Base-by-base conservation (phyloP, 2,113 vertebrate genomes). In the Xiphorhynchus elegans region DNA sequence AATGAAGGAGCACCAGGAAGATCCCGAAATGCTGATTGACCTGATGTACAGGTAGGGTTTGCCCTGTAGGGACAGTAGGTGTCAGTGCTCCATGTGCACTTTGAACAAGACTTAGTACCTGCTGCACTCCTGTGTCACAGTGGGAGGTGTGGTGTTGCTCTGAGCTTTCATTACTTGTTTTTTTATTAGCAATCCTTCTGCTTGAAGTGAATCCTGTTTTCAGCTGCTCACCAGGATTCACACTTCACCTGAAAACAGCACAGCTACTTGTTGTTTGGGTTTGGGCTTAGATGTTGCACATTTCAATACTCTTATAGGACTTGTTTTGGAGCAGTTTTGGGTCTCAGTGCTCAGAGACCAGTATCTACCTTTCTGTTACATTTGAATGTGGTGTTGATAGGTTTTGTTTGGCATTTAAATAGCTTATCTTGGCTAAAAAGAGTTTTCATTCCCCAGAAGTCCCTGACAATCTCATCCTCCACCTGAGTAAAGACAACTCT, bases 1-100 rank as follows among this genome's bases (percentile, higher is more conserved):
- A 97, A 99, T 99, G 99, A 99, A 99, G 97, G 99, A 99, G 82
- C 99, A 99, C 92, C 99, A 99, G 88, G 99, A 99, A 93, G 99
- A 99, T 93, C 99, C 99, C 52, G 99, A 99, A 96, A 99, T 99
- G 99, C 97, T 99, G 84, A 99, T 99, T 93, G 99, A 99, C 94
- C 98, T 99, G 49, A 99, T 99, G 99, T 99, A 99, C 98, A 99
- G 99, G 99, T 99, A 97, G 75, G 35, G 53, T 92, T 84, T 47
- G 58, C 55, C 12, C 39, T 66, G 17, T 5, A 35, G 53, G 75
- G 39, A 46, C 85, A 46, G 94, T 59, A 87, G 85, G 24, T 90
- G 76, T 81, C 85, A 93, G 82, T 83, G 64, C 53, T 81, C 7
- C 64, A 13, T 1, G 0, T 11, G 21, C 10, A 66, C 28, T 81